Evolutionary conservation across 2,113 vertebrate species (phyloP), one percentile per base, ranked within the genome.

Genomic region (Puffinus mauretanicus): DNA sequence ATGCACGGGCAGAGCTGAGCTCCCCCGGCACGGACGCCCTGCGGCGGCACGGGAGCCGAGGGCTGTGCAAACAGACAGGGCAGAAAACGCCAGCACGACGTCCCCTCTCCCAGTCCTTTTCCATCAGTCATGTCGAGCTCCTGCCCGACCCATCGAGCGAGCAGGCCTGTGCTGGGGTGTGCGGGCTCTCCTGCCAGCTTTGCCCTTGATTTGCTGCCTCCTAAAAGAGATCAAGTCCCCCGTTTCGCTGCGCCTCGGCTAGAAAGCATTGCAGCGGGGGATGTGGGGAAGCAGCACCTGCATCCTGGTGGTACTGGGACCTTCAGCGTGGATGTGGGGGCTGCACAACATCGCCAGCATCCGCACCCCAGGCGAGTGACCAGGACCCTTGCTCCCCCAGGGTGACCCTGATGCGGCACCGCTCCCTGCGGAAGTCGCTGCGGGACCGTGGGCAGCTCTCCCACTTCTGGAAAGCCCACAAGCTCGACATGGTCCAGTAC

Each of bases 381-480:
- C 36, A 1, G 21, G 32, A 21, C 19, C 27, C 4, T 27, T 27
- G 20, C 16, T 57, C n/a, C 29, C 15, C 7, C 82, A 98, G 98
- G 96, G 96, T 98, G 86, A 58, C 98, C 34, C 96, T 98, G 90
- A 89, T 1, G 12, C 96, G 95, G 88, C 85, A 90, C 27, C 97
- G 94, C 46, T 98, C 98, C 66, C 82, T 98, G 77, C 95, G 97
- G 89, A 97, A 97, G 96, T 34, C 25, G 14, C 96, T 98, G 66
- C 95, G 97, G 72, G 98, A 96, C 1, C 96, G 40, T 10, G 97
- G 97, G 80, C 96, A 82, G 69, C 97, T 98, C 64, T 95, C 96
- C 18, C 92, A 97, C 25, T 93, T 98, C 90, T 98, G 98, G 98
- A 97, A 96, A 42, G 85, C 93, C 12, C 95, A 96, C 46, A 90